phyloP scores from a whole-genome alignment of 2,113 vertebrate genomes.

The Lagopus muta region DNA sequence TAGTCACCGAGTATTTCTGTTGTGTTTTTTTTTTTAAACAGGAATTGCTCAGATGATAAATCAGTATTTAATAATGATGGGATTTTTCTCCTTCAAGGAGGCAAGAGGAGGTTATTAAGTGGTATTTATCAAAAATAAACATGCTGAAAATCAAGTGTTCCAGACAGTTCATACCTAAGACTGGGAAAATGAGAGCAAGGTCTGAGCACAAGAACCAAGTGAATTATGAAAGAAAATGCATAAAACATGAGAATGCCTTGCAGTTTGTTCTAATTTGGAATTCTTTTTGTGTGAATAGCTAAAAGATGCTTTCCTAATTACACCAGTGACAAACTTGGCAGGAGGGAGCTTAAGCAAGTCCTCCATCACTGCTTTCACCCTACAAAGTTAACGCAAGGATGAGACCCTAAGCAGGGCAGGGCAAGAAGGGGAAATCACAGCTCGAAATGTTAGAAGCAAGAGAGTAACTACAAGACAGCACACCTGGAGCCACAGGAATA shows the following conservation, averaged over 20 bases:
- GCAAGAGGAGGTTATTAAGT: constrained; percentile 35
- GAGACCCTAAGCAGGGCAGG: background rate
- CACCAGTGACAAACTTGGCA: background rate
- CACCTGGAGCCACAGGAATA: background rate
- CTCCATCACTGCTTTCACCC: background rate
- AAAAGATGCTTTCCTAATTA: background rate
- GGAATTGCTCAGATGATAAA: background rate
- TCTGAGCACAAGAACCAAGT: background rate
- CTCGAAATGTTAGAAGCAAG: background rate
- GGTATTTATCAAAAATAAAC: constrained; percentile 46
- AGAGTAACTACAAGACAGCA: background rate
- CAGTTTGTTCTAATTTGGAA: background rate
- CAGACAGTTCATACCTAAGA: background rate
- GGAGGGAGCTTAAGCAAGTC: background rate
- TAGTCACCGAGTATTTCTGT: background rate
- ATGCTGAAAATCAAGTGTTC: constrained; percentile 8
- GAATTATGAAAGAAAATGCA: constrained; percentile 12
- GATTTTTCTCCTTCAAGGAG: background rate
- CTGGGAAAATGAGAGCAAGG: background rate
- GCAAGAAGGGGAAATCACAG: background rate
- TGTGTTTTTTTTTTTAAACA: background rate
- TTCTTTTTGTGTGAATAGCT: background rate
- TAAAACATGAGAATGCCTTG: background rate
- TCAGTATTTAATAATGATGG: constrained; percentile 49
- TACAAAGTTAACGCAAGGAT: background rate